phyloP scores from a whole-genome alignment of 2,888 invertebrate species.

The Drosophila helvetica region DNA sequence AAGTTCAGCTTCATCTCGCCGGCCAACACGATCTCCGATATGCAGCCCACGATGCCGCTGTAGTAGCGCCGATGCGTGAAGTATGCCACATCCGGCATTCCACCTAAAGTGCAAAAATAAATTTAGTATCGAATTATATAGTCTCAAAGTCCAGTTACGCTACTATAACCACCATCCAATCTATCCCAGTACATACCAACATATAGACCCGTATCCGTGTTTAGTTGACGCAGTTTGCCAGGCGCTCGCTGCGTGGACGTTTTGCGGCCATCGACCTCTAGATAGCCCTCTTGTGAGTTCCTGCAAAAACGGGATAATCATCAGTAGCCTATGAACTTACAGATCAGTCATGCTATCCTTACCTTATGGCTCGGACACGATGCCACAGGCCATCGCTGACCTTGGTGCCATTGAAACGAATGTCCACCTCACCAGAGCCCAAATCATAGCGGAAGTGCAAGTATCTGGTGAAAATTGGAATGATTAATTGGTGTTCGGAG shows the following conservation, averaged over 20 bases:
- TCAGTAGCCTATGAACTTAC: not conserved
- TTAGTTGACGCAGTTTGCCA: conserved; percentile 92
- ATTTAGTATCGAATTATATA: not conserved
- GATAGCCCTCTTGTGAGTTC: conserved; percentile 92
- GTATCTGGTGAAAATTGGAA: conserved; percentile 67
- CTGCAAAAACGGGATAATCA: conserved; percentile 84
- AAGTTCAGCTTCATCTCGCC: conserved; percentile 91
- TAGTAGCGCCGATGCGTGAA: conserved; percentile 89
- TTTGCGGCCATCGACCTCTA: conserved; percentile 95
- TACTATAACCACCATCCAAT: not conserved
- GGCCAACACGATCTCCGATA: conserved; percentile 92
- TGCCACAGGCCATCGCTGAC: conserved; percentile 95
- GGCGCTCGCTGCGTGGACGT: conserved; percentile 92
- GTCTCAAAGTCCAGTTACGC: too few relatives aligned
- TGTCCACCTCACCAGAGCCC: conserved; percentile 93
- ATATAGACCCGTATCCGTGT: conserved; percentile 94
- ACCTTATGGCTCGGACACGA: conserved; percentile 90
- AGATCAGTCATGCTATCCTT: conserved; percentile 34
- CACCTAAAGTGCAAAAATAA: conserved; percentile 87
- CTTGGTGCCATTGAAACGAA: conserved; percentile 92
- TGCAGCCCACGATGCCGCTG: conserved; percentile 91
- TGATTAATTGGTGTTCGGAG: not conserved
- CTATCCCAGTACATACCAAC: conserved; percentile 87
- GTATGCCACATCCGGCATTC: conserved; percentile 90
- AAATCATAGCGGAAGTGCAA: conserved; percentile 90